Conservation (phyloP, 2,888 invertebrate genomes). For the Mythimna vitellina region DNA sequence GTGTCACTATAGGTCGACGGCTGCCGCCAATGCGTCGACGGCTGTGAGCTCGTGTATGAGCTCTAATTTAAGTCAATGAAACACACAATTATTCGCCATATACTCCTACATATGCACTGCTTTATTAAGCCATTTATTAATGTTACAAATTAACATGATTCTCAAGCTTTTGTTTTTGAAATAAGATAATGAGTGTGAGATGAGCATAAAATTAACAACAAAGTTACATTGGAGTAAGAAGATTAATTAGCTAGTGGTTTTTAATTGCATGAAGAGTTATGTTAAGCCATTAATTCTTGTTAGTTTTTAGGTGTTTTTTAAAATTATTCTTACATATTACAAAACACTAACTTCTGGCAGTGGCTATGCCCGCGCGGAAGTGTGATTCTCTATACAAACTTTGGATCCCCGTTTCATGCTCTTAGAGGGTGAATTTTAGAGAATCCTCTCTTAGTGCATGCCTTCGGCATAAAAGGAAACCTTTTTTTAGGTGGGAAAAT, state of each 20-base stretch:
- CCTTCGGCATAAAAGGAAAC: no score
- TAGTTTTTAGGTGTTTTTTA: neutral
- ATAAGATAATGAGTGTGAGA: neutral
- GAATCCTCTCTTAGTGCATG: no score
- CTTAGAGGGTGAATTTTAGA: no score
- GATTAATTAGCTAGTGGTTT: neutral
- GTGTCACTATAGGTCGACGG: no score
- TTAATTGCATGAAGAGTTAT: neutral
- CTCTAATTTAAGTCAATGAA: neutral
- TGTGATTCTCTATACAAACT: no score
- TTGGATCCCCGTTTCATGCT: no score
- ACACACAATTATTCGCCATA: neutral
- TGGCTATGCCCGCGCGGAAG: no score
- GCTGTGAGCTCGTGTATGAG: no score
- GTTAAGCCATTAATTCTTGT: neutral
- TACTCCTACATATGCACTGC: no score
- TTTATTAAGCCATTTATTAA: neutral
- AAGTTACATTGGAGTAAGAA: neutral
- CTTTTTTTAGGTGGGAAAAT: no score
- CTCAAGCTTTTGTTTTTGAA: neutral
- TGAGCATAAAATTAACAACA: neutral
- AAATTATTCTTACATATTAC: neutral
- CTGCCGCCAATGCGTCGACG: no score
- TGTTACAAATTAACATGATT: slow-evolving; percentile 18
- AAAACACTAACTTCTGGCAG: no score